Evolutionary conservation across 2,113 vertebrate species (phyloP).

Genomic region (Atlantisia rogersi): DNA sequence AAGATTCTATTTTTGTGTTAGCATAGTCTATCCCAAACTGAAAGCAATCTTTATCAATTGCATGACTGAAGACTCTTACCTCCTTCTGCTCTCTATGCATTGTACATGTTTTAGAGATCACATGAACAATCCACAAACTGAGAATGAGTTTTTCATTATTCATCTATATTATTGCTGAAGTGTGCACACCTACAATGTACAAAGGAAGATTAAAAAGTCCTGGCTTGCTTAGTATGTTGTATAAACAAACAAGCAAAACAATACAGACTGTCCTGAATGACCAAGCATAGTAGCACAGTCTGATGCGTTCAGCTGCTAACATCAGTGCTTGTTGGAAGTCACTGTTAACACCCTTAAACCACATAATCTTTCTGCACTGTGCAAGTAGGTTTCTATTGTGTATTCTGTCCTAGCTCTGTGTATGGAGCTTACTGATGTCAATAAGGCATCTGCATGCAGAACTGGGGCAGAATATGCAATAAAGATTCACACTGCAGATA

Average conservation of each 20-base stretch:
- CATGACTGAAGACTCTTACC: neutral
- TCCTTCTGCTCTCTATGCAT: neutral
- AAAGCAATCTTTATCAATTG: neutral
- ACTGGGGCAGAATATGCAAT: neutral
- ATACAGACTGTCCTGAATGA: neutral
- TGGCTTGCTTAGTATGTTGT: neutral
- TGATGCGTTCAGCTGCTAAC: neutral
- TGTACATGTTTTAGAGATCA: neutral
- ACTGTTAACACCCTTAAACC: neutral
- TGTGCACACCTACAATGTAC: rapidly evolving
- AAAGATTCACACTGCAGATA: neutral
- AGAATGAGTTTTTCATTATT: neutral
- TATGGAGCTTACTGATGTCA: neutral
- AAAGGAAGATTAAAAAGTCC: neutral
- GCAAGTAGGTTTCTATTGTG: neutral
- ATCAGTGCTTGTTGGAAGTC: neutral
- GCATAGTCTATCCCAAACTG: neutral
- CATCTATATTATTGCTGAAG: neutral
- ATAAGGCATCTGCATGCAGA: neutral
- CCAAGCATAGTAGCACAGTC: no score
- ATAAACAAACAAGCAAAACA: neutral
- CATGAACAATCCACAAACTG: neutral
- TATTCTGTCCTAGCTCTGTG: neutral
- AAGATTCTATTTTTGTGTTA: neutral
- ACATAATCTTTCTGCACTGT: neutral